Conservation (phyloP, 2,888 invertebrate genomes). For the Zeuzera pyrina region DNA sequence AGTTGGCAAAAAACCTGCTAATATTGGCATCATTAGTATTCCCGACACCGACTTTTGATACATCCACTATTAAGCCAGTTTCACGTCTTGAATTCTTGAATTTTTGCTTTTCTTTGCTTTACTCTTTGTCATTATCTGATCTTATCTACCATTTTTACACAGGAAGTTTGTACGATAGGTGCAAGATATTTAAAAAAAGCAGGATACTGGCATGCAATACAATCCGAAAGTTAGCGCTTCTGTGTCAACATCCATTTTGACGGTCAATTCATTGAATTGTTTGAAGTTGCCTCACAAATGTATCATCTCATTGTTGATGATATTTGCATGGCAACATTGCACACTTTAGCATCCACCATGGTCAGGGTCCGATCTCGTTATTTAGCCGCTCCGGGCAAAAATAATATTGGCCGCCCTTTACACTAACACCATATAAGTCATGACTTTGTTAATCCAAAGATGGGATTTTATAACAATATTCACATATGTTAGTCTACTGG, state of each 20-base stretch:
- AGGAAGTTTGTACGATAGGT: too few species aligned
- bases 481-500: too few species aligned
- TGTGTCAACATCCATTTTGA: background rate
- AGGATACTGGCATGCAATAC: background rate
- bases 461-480: too few species aligned
- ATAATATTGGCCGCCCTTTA: too few species aligned
- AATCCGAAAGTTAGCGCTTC: background rate
- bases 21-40: conserved; percentile 20
- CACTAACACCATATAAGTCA: too few species aligned
- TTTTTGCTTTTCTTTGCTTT: too few species aligned
- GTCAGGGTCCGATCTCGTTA: too few species aligned
- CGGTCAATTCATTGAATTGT: background rate
- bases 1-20: conserved; percentile 19
- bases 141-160: too few species aligned
- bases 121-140: too few species aligned
- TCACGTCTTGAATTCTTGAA: background rate
- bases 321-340: background rate
- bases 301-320: background rate
- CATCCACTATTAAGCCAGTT: conserved; percentile 20
- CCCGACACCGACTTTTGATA: conserved; percentile 18
- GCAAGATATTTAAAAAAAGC: background rate
- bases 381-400: too few species aligned
- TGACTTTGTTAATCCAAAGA: too few species aligned
- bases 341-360: too few species aligned
- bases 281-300: background rate